Base-by-base conservation (phyloP, 2,113 vertebrate species). In the cat (Felis catus) region DNA sequence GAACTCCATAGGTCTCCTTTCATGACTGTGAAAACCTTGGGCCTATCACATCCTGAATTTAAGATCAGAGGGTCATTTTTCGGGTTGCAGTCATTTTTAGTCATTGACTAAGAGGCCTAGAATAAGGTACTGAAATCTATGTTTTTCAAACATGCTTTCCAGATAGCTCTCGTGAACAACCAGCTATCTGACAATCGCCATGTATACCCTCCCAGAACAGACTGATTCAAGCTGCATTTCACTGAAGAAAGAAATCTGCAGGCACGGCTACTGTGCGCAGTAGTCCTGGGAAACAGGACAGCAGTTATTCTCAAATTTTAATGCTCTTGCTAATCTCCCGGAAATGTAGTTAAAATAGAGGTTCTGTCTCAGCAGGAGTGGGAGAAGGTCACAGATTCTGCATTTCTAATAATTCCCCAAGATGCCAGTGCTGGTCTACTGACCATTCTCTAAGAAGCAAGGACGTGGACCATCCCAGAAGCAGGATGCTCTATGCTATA, bases 271-370 rank as follows among this genome's bases (percentile, higher is more conserved):
- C 58, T 18, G 16, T 15, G 5, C 5, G 0, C 36, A 13, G 23
- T 31, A 7, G 25, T 76, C 36, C 33, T 90, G 70, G 61, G 36
- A 78, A 53, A 45, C 45, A 45, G 45, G 45, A 45, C 45, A 87
- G 81, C 7, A 83, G 70, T 61, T 55, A 55, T 74, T 73, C 76
- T 95, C 45, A 91, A 85, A 95, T 41, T 53, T 74, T 45, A 70
- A 84, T 48, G 23, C 1, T 7, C 29, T 19, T 93, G 29, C 16
- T 53, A 58, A 83, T 73, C 45, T 79, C 10, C 33, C 19, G 33
- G 36, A 83, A 58, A 66, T 58, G 86, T 79, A 61, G 25, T 41
- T 31, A 82, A 83, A 88, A 74, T 33, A 74, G 48, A 73, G 33
- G 39, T 78, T 83, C 27, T 93, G n/a, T 31, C 15, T 93, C 39